Conservation (phyloP, 2,888 invertebrate species). For the Heliconius sara region DNA sequence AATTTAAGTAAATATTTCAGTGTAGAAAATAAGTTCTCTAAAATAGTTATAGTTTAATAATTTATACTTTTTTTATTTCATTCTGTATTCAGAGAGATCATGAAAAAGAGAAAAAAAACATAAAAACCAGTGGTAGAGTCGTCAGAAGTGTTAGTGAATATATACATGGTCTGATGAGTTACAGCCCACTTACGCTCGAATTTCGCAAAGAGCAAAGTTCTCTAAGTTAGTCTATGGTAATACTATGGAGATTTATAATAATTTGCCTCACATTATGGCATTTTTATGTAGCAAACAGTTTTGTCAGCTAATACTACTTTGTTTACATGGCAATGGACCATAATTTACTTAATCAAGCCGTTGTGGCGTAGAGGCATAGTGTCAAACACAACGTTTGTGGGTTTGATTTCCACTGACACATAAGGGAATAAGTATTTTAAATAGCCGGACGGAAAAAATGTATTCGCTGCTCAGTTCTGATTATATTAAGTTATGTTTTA, state of each 20-base stretch:
- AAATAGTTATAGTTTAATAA: too few species aligned
- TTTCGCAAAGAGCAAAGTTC: conserved; percentile 78
- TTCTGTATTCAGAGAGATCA: not conserved
- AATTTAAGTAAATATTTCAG: too few species aligned
- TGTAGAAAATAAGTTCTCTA: too few species aligned
- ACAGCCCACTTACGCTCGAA: conserved; percentile 79
- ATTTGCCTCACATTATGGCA: conserved; percentile 71
- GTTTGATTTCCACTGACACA: too few species aligned
- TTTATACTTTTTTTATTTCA: too few species aligned
- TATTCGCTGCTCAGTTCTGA: too few species aligned
- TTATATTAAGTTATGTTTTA: too few species aligned
- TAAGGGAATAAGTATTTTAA: too few species aligned
- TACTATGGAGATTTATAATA: conserved; percentile 83
- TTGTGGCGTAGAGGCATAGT: not conserved
- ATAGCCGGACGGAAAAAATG: too few species aligned
- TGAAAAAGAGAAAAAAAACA: not conserved
- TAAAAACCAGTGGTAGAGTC: conserved; percentile 57
- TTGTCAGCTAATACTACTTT: conserved; percentile 65
- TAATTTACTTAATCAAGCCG: not conserved
- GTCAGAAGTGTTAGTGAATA: conserved; percentile 57
- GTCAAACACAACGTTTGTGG: too few species aligned
- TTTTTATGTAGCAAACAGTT: conserved; percentile 75
- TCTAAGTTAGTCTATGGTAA: conserved; percentile 80
- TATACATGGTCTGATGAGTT: conserved; percentile 71
- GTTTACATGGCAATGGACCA: not conserved